These are phyloP conservation scores for Laspeyria flexula DNA, from an alignment of 2,888 invertebrate species.

Conservation along the genomic window DNA sequence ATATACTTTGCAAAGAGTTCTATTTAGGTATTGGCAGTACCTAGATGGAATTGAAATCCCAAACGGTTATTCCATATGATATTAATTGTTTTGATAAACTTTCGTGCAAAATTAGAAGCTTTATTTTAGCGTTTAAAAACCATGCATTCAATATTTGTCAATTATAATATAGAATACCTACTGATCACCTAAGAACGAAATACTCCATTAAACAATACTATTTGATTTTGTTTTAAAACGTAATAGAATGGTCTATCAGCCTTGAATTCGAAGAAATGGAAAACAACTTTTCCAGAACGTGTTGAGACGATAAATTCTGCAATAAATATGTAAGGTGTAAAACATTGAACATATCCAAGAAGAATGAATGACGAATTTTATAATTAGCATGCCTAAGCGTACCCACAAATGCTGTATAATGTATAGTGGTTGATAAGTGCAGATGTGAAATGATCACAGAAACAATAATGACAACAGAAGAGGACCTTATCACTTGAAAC, in stretches of 20 bases:
- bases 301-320: conserved; percentile 23
- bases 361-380: too few relatives aligned
- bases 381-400: too few relatives aligned
- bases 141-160: background rate
- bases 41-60: background rate
- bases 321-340: conserved; percentile 12
- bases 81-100: background rate
- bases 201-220: conserved; percentile 27
- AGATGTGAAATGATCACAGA: too few relatives aligned
- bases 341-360: background rate
- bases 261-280: conserved; percentile 30
- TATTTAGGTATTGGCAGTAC: too few relatives aligned
- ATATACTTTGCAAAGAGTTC: background rate
- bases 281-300: conserved; percentile 22
- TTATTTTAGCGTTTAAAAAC: background rate
- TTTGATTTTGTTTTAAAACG: conserved; percentile 23
- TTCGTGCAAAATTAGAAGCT: background rate
- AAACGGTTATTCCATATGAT: background rate
- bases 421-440: background rate
- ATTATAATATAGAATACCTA: conserved; percentile 6
- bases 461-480: too few relatives aligned
- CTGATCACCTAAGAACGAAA: background rate
- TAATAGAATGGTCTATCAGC: conserved; percentile 49
- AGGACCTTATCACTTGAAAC: too few relatives aligned
- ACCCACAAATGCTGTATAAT: background rate